Evolutionary conservation across 2,113 vertebrate genomes (phyloP).

Genomic region (Protomyctophum bolini): DNA sequence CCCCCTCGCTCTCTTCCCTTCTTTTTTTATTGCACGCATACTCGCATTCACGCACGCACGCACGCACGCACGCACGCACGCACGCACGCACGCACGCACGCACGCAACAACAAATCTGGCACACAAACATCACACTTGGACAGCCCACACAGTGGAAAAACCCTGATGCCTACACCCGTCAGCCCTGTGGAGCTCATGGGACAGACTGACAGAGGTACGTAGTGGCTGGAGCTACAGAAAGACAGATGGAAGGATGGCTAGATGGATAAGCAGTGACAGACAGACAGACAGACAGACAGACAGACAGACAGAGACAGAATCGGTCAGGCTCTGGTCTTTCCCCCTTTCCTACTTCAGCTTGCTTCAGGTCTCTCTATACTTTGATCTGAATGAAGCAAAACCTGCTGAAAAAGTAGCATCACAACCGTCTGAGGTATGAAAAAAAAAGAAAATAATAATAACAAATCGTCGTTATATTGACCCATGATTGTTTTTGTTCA

Average conservation of each 20-base stretch:
- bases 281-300: background rate
- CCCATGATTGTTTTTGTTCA: no score
- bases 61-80: background rate
- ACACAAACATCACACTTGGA: background rate
- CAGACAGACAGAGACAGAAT: background rate
- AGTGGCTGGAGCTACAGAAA: background rate
- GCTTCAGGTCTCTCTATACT: no score
- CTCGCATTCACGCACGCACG: background rate
- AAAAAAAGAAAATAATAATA: no score
- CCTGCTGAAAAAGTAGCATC: no score
- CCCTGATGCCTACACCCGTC: no score
- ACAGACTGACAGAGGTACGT: background rate
- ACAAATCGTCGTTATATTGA: no score
- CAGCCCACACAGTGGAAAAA: background rate
- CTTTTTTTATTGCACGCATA: constrained; percentile 28
- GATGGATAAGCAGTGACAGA: background rate
- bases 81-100: background rate
- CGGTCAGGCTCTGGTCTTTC: no score
- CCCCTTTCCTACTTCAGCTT: no score
- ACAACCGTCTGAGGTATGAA: no score
- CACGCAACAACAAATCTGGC: background rate
- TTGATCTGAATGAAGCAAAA: no score
- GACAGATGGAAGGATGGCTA: background rate
- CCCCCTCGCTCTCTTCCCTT: constrained; percentile 23
- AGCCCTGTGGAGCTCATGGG: no score